Conservation (phyloP, 2,888 invertebrate genomes). For the Unio pictorum region DNA sequence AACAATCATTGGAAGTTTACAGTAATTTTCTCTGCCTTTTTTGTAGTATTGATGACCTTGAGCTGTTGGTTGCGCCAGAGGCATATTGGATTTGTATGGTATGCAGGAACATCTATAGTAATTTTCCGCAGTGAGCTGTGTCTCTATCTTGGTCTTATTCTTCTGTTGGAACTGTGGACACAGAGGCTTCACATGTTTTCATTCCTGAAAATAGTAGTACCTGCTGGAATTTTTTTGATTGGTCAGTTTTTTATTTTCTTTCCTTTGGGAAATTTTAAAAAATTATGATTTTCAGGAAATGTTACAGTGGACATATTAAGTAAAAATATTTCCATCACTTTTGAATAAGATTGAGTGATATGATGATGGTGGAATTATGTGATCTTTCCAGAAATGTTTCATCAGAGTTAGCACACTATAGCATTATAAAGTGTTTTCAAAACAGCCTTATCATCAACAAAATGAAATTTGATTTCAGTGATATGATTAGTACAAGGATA, state of each 20-base stretch:
- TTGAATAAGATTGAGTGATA: no score
- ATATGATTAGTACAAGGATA: no score
- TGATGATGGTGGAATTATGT: no score
- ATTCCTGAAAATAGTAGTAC: conserved; percentile 65
- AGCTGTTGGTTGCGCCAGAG: conserved; percentile 87
- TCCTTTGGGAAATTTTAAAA: not conserved
- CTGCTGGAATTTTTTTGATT: conserved; percentile 69
- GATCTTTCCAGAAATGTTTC: no score
- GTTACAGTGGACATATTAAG: not conserved
- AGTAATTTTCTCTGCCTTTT: no score
- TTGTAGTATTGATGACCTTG: conserved; percentile 87
- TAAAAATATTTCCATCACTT: no score
- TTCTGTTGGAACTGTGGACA: conserved; percentile 84
- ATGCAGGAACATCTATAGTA: conserved; percentile 89
- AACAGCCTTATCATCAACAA: no score
- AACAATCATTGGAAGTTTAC: no score
- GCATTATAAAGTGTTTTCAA: no score
- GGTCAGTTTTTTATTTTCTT: conserved; percentile 74
- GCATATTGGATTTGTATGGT: conserved; percentile 83
- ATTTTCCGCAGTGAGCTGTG: conserved; percentile 93
- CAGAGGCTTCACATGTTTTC: conserved; percentile 78
- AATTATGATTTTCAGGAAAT: not conserved
- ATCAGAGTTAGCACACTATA: no score
- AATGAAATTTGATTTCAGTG: no score
- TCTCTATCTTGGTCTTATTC: conserved; percentile 85